phyloP scores from a whole-genome alignment of 2,113 vertebrate species.

The Sporophila hypoxantha region DNA sequence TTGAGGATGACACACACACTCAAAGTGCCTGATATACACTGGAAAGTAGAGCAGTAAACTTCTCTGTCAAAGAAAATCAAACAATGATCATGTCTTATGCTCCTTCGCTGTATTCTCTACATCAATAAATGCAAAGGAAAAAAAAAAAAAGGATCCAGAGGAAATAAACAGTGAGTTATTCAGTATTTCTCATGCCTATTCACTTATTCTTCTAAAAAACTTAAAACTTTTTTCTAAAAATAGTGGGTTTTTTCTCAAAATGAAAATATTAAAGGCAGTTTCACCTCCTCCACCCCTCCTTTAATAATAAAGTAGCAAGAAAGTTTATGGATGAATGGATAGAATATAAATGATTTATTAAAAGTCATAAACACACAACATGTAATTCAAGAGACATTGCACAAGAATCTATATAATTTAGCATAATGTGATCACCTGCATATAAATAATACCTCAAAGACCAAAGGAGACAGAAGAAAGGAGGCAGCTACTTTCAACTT shows the following conservation, averaged over 20 bases:
- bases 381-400: background rate
- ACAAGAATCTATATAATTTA: constrained; percentile 2
- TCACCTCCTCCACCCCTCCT: background rate
- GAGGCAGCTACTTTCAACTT: background rate
- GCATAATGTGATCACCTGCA: background rate
- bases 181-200: background rate
- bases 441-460: background rate
- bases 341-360: background rate
- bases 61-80: background rate
- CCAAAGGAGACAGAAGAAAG: background rate
- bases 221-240: background rate
- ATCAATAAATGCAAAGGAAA: background rate
- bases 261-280: background rate
- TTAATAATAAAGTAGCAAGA: background rate
- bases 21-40: background rate
- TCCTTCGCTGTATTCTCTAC: background rate
- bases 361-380: background rate
- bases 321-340: background rate
- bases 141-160: background rate
- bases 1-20: background rate
- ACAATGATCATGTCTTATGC: accelerated
- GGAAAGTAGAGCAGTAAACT: background rate
- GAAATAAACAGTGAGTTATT: background rate
- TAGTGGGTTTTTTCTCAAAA: accelerated
- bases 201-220: background rate